Evolutionary conservation across 2,113 vertebrate species (phyloP), one percentile per base, ranked within the genome.

Genomic region (Pelvicachromis taeniatus): DNA sequence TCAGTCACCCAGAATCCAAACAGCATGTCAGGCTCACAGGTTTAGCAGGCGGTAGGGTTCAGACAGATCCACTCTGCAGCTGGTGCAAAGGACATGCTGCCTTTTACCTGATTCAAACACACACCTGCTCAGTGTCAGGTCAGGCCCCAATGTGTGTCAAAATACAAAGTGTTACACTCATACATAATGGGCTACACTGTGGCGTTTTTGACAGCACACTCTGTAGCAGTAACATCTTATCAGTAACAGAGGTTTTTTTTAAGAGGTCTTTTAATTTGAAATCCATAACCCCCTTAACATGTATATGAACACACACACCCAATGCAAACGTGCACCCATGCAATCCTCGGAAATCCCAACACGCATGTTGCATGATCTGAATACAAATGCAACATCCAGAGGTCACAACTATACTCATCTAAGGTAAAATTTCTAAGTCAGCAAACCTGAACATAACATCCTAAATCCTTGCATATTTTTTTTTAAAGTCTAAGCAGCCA

Each of bases 1-100:
- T 94, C 87, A 92, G 85, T 94, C 89, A 94, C 78, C 79, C 80
- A 5, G 87, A 85, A 89, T 93, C 91, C 89, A 95, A 94, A 95
- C 95, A 95, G 61, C 70, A 78, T 38, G 82, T 91, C 92, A 93
- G 83, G 50, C 9, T 7, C 73, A 23, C 87, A 84, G 89, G 87
- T 88, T 85, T 78, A 81, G 82, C 59, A 63, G 77, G 78, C 86
- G 9, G 77, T 68, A 21, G 65, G 86, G 77, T 61, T 86, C 83
- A 65, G 80, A 82, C 63, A 35, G 73, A 85, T 68, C 81, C 77
- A 68, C 88, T 85, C 86, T 89, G 80, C 89, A 91, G 85, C 87
- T 90, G 90, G 89, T 87, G 88, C 61, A 83, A 52, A 77, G 82
- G 83, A 91, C 90, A 87, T 58, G 58, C 79, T 87, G 90, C 86